phyloP scores from a whole-genome alignment of 2,888 invertebrate genomes.

The Xestia sexstrigata region DNA sequence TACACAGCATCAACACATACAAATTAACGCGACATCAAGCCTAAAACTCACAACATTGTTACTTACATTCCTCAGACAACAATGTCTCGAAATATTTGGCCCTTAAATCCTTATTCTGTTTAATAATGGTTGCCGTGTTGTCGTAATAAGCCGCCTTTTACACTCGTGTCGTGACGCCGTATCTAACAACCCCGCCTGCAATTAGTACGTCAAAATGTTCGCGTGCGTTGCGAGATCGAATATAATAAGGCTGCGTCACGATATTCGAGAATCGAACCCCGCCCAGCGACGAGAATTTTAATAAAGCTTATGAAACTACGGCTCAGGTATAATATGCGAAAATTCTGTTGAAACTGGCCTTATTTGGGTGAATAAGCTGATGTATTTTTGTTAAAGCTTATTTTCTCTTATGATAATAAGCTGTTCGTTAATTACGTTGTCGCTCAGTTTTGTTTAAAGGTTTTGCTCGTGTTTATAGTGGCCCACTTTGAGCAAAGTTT shows the following conservation, averaged over 20 bases:
- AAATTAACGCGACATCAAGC: slow-evolving; percentile 59
- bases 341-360: slow-evolving; percentile 66
- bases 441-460: slow-evolving; percentile 12
- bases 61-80: slow-evolving; percentile 70
- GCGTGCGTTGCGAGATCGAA: slow-evolving; percentile 83
- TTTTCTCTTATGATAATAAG: slow-evolving; percentile 30
- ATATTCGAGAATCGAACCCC: slow-evolving; percentile 75
- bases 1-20: slow-evolving; percentile 60
- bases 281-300: slow-evolving; percentile 73
- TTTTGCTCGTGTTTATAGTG: slow-evolving; percentile 26
- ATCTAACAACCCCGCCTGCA: slow-evolving; percentile 76
- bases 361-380: slow-evolving; percentile 14
- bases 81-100: slow-evolving; percentile 71
- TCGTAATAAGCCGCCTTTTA: slow-evolving; percentile 70
- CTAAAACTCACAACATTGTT: slow-evolving; percentile 66
- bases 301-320: slow-evolving; percentile 74
- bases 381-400: slow-evolving; percentile 44
- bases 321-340: slow-evolving; percentile 64
- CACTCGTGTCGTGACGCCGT: slow-evolving; percentile 73
- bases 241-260: slow-evolving; percentile 84
- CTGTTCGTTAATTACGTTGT: slow-evolving; percentile 40
- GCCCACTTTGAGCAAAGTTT: slow-evolving; percentile 26
- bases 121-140: slow-evolving; percentile 62
- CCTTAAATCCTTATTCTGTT: slow-evolving; percentile 68
- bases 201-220: slow-evolving; percentile 82